Base-by-base conservation (phyloP, 2,113 vertebrate genomes). In the Chionomys nivalis region DNA sequence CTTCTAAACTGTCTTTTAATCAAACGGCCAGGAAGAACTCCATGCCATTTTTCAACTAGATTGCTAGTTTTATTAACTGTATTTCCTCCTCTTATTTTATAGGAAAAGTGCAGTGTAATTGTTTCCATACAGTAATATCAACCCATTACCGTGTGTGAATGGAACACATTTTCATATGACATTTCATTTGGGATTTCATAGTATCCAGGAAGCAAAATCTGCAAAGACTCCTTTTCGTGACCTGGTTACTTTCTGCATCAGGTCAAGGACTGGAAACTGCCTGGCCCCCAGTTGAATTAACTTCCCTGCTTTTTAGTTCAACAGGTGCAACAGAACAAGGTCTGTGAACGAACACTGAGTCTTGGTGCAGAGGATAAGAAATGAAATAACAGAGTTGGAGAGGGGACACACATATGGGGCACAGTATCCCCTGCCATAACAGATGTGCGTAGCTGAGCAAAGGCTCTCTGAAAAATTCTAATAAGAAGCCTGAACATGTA, bases 261-360 rank as follows among this genome's bases (percentile, higher is more conserved):
- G 76, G 94, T 82, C 39, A 70, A 68, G 7, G n/a, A 7, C 79
- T 70, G 28, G 70, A 77, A 89, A 92, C 63, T 87, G 65, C 49
- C 44, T 92, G 85, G 85, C 79, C 76, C 76, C 90, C 81, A 63
- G 68, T 58, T 95, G 90, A 94, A 93, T 78, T 63, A 81, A 90
- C 9, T 92, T 94, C 93, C 63, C 73, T 79, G 75, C 61, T 90
- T 96, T 91, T 95, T 95, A 96, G 89, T 66, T 72, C 63, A 97
- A 94, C 77, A 93, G 68, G 77, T 96, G 55, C 73, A 88, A 47
- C 47, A 94, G 81, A 97, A 95, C 90, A 94, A 97, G 66, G 66
- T 78, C 90, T 95, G 28, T 72, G 92, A 94, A 96, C 89, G 39
- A 33, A 96, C 79, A 89, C 63, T 90, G 68, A 76, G 82, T 96